These are phyloP conservation scores for Anoplius nigerrimus DNA, from an alignment of 2,888 invertebrate genomes.

Conservation along the genomic window DNA sequence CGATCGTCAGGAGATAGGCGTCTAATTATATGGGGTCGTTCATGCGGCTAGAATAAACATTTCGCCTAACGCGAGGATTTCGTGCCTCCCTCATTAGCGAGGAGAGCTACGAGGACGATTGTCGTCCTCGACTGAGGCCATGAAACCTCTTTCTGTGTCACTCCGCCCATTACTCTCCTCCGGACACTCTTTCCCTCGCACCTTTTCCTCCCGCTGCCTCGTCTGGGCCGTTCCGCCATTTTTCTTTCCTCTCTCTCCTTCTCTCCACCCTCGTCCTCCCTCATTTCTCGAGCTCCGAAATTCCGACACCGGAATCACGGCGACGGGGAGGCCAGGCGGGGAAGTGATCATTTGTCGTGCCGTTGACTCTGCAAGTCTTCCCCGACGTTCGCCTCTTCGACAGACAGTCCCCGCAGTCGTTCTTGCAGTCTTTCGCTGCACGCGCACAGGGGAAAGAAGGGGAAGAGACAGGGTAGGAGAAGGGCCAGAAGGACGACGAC, in stretches of 20 bases:
- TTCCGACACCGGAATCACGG: slow-evolving; percentile 2
- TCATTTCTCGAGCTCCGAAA: not conserved
- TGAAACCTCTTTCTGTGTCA: slow-evolving; percentile 22
- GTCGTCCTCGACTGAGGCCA: slow-evolving; percentile 14
- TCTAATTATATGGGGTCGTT: slow-evolving; percentile 31
- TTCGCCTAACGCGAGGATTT: slow-evolving; percentile 46
- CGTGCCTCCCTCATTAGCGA: slow-evolving; percentile 43
- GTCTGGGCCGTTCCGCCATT: not conserved
- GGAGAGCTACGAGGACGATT: slow-evolving; percentile 25
- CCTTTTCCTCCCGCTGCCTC: not conserved
- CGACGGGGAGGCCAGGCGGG: not conserved
- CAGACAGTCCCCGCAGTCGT: slow-evolving; percentile 4
- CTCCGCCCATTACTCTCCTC: slow-evolving; percentile 5
- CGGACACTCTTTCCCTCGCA: not conserved
- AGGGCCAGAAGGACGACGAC: slow-evolving; percentile 7
- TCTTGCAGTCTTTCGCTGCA: slow-evolving; percentile 14
- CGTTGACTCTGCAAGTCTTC: slow-evolving; percentile 32
- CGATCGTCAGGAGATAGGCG: slow-evolving; percentile 22
- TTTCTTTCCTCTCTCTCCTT: not conserved
- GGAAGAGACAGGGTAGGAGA: not conserved
- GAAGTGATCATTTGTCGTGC: slow-evolving; percentile 39
- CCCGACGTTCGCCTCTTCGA: not conserved
- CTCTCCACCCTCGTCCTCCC: not conserved
- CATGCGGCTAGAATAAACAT: slow-evolving; percentile 46
- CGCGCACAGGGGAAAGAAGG: too few relatives aligned